These are phyloP conservation scores for Eurytoma adleriae DNA, from an alignment of 2,888 invertebrate species.

Conservation along the genomic window DNA sequence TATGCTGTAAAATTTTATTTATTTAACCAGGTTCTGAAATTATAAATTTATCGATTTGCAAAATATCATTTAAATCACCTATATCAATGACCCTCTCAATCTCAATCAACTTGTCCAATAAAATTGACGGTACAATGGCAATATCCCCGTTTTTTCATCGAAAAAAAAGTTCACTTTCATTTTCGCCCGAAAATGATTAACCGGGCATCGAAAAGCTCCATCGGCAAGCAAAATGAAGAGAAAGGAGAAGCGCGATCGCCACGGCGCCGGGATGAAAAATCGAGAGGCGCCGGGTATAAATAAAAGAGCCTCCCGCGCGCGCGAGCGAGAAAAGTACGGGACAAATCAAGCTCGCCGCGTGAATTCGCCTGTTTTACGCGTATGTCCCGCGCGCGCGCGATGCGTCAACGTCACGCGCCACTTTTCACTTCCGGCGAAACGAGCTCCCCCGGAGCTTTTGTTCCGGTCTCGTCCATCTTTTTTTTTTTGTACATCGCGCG, in stretches of 20 bases:
- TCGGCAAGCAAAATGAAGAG: slow-evolving; percentile 4
- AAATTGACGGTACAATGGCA: no score
- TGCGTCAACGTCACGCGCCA: slow-evolving; percentile 49
- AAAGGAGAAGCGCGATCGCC: background rate
- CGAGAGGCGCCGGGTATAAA: slow-evolving; percentile 24
- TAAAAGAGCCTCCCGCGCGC: slow-evolving; percentile 6
- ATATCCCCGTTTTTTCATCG: no score
- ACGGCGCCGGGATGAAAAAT: slow-evolving; percentile 28
- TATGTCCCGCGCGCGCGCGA: slow-evolving; percentile 33
- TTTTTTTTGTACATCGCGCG: slow-evolving; percentile 34
- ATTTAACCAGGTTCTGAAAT: no score
- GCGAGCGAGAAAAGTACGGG: background rate
- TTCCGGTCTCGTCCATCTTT: slow-evolving; percentile 31
- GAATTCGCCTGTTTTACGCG: slow-evolving; percentile 9
- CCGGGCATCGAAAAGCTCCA: background rate
- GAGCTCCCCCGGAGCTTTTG: slow-evolving; percentile 39
- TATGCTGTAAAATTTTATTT: no score
- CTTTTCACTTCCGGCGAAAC: slow-evolving; percentile 51
- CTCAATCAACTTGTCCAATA: background rate
- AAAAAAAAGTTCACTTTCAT: slow-evolving; percentile 24
- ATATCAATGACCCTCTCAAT: background rate
- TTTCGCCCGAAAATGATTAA: slow-evolving; percentile 14
- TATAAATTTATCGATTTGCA: no score
- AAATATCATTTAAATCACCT: no score
- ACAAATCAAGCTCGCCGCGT: slow-evolving; percentile 41